These are phyloP conservation scores for Enteromius thamalakanensis DNA, from an alignment of 2,797 vertebrate genomes.

Conservation along the genomic window DNA sequence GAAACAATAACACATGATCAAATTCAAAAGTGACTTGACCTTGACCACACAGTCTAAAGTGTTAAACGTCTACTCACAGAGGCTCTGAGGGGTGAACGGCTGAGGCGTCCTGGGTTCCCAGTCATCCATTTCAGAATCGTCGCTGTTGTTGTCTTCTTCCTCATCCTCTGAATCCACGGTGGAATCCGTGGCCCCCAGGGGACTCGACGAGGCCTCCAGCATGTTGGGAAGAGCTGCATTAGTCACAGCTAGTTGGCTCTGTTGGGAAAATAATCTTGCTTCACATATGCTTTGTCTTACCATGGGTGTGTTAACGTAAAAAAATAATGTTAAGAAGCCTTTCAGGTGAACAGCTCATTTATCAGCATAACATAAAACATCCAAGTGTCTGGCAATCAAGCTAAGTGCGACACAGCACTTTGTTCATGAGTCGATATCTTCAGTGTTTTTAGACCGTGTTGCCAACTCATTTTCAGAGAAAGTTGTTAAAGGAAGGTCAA, in stretches of 20 bases:
- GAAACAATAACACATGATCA: not conserved
- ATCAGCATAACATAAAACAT: not conserved
- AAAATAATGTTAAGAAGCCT: not conserved
- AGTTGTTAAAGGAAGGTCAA: too few species aligned
- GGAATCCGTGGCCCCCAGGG: constrained; percentile 86
- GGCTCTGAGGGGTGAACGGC: constrained; percentile 90
- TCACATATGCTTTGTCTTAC: not conserved
- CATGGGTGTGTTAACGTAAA: too few species aligned
- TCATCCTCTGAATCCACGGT: constrained; percentile 87
- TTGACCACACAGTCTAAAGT: not conserved
- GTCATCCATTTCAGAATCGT: constrained; percentile 92
- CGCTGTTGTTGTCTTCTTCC: constrained; percentile 79
- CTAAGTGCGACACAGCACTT: not conserved
- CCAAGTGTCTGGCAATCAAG: not conserved
- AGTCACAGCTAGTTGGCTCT: constrained; percentile 85
- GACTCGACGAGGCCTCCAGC: constrained; percentile 81
- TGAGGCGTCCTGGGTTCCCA: constrained; percentile 89
- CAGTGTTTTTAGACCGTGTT: not conserved
- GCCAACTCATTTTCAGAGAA: too few species aligned
- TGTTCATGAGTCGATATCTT: not conserved
- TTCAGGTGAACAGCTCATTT: not conserved
- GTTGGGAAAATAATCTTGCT: constrained; percentile 11
- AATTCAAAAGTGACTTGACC: not conserved
- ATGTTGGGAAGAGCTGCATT: constrained; percentile 85
- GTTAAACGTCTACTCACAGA: constrained; percentile 82